Base-by-base conservation (phyloP, 2,113 vertebrate species). In the Platysternon megacephalum region DNA sequence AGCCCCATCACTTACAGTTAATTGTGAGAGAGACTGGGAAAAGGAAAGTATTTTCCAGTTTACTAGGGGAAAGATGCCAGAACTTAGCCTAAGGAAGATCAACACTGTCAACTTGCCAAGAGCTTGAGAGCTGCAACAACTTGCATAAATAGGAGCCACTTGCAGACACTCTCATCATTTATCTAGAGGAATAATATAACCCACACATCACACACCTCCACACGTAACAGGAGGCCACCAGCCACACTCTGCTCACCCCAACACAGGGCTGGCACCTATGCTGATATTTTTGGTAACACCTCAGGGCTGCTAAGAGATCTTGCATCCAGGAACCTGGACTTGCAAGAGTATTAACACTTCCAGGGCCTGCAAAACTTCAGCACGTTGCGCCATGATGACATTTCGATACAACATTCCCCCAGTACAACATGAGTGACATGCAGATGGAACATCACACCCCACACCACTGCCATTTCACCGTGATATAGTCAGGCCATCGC, bases 1-100 rank as follows among this genome's bases (percentile, higher is more conserved):
- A 26, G 16, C 87, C 87, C 80, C 2, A 83, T 7, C n/a, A 2
- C 49, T 10, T 0, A 12, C 28, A 6, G 12, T n/a, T 1, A 3
- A 3, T 65, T 1, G 79, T 5, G 8, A 76, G 24, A 7, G 51
- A 14, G 14, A 39, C 10, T 6, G 44, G 24, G 2, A 11, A 35
- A 35, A 21, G 6, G 5, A 7, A 12, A 24, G 16, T 68, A 68
- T 68, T n/a, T 68, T 21, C 61, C 35, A 68, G 4, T 6, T 26
- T 2, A 5, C n/a, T 5, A 17, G 28, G 6, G 48, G n/a, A 9
- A 68, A 44, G 46, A 74, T 2, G 39, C 46, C 53, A 16, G 42
- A 44, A 44, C 21, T 14, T 3, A n/a, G 16, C 61, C 16, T 19
- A n/a, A 68, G 35, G 35, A 68, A 68, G 35, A 68, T n/a, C 61